phyloP scores from a whole-genome alignment of 2,113 vertebrate genomes.

The Ophiodon elongatus region DNA sequence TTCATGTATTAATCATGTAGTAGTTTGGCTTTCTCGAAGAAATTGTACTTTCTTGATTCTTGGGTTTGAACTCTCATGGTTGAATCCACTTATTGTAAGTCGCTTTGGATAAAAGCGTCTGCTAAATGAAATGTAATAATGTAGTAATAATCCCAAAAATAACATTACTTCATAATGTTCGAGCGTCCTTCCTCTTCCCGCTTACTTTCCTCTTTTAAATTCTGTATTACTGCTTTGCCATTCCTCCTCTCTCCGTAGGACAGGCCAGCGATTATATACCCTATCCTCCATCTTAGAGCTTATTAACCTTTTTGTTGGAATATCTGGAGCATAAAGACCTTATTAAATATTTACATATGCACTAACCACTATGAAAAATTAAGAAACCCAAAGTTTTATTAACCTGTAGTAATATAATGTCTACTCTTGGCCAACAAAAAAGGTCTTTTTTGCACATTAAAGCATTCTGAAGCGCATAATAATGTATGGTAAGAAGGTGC shows the following conservation, averaged over 20 bases:
- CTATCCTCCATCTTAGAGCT: conserved; percentile 77
- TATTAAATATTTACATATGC: conserved; percentile 87
- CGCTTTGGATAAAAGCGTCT: too few relatives aligned
- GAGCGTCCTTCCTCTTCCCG: conserved; percentile 35
- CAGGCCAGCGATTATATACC: conserved; percentile 72
- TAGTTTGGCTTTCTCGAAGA: too few relatives aligned
- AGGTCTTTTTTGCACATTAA: conserved; percentile 80
- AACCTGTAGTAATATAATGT: conserved; percentile 86
- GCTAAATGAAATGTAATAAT: too few relatives aligned
- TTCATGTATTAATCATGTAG: neutral
- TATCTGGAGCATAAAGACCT: conserved; percentile 84
- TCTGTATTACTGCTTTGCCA: conserved; percentile 59
- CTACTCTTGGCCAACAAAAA: conserved; percentile 75
- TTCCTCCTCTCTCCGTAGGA: conserved; percentile 61
- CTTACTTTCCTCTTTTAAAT: conserved; percentile 40
- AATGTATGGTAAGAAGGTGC: conserved; percentile 82
- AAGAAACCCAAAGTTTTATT: conserved; percentile 85
- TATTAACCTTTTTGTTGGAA: conserved; percentile 86
- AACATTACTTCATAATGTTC: conserved; percentile 15
- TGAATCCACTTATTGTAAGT: too few relatives aligned
- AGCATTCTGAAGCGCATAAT: conserved; percentile 80
- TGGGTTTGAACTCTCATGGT: too few relatives aligned
- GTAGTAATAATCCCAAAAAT: neutral
- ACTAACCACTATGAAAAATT: conserved; percentile 85
- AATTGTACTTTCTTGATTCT: too few relatives aligned